phyloP scores from a whole-genome alignment of 2,797 vertebrate species.

The Oreortyx pictus region DNA sequence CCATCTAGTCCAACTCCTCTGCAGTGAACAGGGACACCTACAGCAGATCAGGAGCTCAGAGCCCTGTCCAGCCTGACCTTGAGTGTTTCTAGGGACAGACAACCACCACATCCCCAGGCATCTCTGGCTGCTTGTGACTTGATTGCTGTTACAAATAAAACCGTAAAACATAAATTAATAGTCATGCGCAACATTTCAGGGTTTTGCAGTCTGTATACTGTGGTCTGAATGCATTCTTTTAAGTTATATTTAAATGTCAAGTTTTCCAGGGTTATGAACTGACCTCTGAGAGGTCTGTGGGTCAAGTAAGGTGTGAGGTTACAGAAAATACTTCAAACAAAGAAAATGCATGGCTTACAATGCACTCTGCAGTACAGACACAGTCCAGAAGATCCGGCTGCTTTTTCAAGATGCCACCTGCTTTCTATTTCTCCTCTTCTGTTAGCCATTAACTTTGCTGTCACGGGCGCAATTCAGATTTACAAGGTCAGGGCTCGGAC shows the following conservation, averaged over 20 bases:
- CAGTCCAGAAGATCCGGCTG: background rate
- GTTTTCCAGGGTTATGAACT: conserved; percentile 76
- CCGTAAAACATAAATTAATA: background rate
- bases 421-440: conserved; percentile 60
- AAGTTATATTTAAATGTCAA: conserved; percentile 77
- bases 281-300: conserved; percentile 10
- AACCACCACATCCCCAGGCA: too few relatives aligned
- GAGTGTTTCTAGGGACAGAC: too few relatives aligned
- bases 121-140: background rate
- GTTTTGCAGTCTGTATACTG: background rate
- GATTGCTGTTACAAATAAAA: background rate
- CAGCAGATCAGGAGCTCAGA: too few relatives aligned
- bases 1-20: too few relatives aligned
- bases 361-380: conserved; percentile 27
- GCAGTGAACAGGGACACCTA: too few relatives aligned
- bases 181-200: background rate
- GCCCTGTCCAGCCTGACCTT: too few relatives aligned
- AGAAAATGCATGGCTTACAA: conserved; percentile 12
- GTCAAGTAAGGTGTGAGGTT: conserved; percentile 31
- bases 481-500: conserved; percentile 41
- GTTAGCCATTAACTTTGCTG: conserved; percentile 64
- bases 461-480: conserved; percentile 64
- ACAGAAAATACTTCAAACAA: conserved; percentile 19
- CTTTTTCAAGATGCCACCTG: conserved; percentile 58
- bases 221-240: background rate